Evolutionary conservation across 1,140 invertebrate species (phyloP), one percentile per base, ranked within the genome.

Genomic region (Drosophila equinoxialis): DNA sequence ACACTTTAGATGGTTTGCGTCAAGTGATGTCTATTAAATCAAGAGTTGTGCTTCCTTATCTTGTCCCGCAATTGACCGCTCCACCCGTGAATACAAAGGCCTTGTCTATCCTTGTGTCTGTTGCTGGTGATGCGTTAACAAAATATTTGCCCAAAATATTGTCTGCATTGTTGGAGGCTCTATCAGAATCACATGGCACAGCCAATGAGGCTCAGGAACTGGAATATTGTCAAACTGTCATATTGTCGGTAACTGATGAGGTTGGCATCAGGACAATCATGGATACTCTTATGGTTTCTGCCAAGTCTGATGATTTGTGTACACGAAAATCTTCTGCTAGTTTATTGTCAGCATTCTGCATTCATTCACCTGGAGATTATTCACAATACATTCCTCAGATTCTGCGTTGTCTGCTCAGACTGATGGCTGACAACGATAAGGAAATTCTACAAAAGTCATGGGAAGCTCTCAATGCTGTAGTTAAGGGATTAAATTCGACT

Each of bases 21-120:
- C 98, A 99, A 95, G 97, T 99, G 5, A 99, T 99, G 97, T 96
- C 97, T 11, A 97, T 99, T 42, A 99, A 99, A 93, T 98, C 98
- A 7, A 94, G 97, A 75, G 98, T 98, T 0, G 98, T 99, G 33
- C 92, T 99, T 68, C 98, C 98, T 2, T 99, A 99, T 92, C 93
- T 99, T 54, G 96, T 99, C 55, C 98, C 98, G 13, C 98, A 99
- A 93, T 93, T 99, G 74, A 99, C 97, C 3, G 94, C 95, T 23
- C 95, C 96, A 14, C 96, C 95, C 57, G 96, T 97, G 6, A 99
- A 99, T 93, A 98, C 97, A 2, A 97, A 97, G 93, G 98, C 98
- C 4, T 92, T 99, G 14, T 97, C 98, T 4, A 96, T 98, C 79
- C 93, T 99, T 58, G 97, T 98, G 4, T 97, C 97, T 23, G 98